Conservation (phyloP, 2,113 vertebrate genomes). For the Xenopus laevis region DNA sequence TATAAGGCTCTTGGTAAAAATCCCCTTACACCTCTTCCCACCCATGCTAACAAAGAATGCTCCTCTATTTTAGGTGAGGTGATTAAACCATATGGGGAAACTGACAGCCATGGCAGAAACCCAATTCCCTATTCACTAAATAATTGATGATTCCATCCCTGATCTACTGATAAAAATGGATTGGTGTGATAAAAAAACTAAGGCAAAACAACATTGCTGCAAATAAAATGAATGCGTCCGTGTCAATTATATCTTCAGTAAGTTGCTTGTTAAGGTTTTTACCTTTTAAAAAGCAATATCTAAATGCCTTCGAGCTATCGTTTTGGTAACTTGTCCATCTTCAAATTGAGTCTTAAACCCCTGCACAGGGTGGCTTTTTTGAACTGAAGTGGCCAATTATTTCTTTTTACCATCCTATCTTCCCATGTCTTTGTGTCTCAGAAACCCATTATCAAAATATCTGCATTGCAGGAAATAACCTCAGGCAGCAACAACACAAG, state of each 20-base stretch:
- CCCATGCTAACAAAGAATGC: no score
- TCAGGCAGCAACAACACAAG: constrained; percentile 16
- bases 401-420: constrained; percentile 30
- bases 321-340: constrained; percentile 16
- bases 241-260: neutral
- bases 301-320: constrained; percentile 17
- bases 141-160: neutral
- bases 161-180: constrained; percentile 2
- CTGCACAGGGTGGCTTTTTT: constrained; percentile 16
- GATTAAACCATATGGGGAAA: no score
- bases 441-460: constrained; percentile 42
- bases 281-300: neutral
- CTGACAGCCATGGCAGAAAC: no score
- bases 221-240: neutral
- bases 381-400: constrained; percentile 41
- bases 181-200: constrained; percentile 10
- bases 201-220: neutral
- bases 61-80: no score
- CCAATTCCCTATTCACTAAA: no score
- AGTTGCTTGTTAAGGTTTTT: no score
- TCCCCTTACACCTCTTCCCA: no score
- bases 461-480: constrained; percentile 42
- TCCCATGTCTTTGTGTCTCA: constrained; percentile 35
- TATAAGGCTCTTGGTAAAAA: no score
- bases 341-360: constrained; percentile 5